Evolutionary conservation across 2,888 invertebrate species (phyloP).

Genomic region (Odontomyia ornata): DNA sequence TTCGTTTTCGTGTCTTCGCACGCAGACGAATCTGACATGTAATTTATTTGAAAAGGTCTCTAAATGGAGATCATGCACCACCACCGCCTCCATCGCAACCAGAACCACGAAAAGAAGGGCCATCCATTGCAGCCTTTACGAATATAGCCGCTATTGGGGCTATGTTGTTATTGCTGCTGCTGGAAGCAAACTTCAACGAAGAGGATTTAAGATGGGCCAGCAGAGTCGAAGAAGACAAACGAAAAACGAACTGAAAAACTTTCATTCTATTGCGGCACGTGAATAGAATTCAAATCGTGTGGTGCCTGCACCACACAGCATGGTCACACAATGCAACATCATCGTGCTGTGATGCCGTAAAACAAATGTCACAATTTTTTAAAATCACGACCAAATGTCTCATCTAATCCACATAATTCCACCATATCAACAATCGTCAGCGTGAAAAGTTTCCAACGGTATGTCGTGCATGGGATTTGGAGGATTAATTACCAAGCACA

Average conservation of each 20-base stretch:
- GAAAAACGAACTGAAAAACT: not conserved
- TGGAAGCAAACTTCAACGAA: too few relatives aligned
- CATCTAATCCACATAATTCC: slow-evolving; percentile 6
- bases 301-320: not conserved
- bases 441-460: slow-evolving; percentile 2
- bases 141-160: too few relatives aligned
- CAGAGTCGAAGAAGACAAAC: not conserved
- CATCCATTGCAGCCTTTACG: too few relatives aligned
- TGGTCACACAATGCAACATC: not conserved
- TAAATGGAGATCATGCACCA: not conserved
- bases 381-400: not conserved
- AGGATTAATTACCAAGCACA: slow-evolving; percentile 1
- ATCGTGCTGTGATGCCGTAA: slow-evolving; percentile 1
- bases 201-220: not conserved
- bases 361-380: slow-evolving; percentile 10
- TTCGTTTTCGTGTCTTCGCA: not conserved
- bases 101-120: too few relatives aligned
- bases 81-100: not conserved
- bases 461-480: not conserved
- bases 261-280: not conserved
- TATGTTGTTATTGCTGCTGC: too few relatives aligned
- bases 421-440: not conserved
- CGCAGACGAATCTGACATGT: not conserved
- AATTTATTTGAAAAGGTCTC: not conserved
- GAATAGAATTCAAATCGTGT: slow-evolving; percentile 10